Conservation (phyloP, 2,113 vertebrate genomes). For the Chaetodon auriga region DNA sequence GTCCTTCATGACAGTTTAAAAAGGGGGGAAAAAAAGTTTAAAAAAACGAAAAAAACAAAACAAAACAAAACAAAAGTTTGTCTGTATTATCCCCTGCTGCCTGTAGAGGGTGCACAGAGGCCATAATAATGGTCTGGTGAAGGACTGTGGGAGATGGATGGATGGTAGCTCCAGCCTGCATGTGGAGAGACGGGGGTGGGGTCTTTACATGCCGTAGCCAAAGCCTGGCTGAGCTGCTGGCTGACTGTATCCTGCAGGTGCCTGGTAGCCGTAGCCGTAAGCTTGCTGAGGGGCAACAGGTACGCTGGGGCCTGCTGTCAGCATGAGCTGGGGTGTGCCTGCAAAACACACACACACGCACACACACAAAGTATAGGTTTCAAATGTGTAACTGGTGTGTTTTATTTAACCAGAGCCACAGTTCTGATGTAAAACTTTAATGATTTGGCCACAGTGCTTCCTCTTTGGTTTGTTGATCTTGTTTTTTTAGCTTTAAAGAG, state of each 20-base stretch:
- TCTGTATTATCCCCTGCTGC: slow-evolving; percentile 73
- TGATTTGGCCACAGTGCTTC: neutral
- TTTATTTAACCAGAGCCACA: neutral
- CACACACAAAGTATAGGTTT: neutral
- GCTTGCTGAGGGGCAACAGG: slow-evolving; percentile 93
- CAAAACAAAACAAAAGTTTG: slow-evolving; percentile 82
- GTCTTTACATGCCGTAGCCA: slow-evolving; percentile 95
- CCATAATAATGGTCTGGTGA: slow-evolving; percentile 88
- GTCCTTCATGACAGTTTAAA: slow-evolving; percentile 96
- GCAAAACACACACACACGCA: slow-evolving; percentile 32
- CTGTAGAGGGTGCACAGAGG: slow-evolving; percentile 83
- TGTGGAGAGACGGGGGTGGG: slow-evolving; percentile 72
- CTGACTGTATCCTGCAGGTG: slow-evolving; percentile 89
- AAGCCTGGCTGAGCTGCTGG: slow-evolving; percentile 92
- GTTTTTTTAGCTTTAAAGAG: neutral
- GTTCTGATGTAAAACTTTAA: neutral
- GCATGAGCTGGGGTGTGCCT: slow-evolving; percentile 98
- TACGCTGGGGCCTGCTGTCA: slow-evolving; percentile 97
- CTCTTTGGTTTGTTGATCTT: neutral
- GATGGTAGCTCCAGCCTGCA: slow-evolving; percentile 81
- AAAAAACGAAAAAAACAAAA: slow-evolving; percentile 78
- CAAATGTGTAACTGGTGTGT: neutral
- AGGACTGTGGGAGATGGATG: slow-evolving; percentile 86
- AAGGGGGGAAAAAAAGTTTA: slow-evolving; percentile 79
- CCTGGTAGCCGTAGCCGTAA: slow-evolving; percentile 96